Base-by-base conservation (phyloP, 2,888 invertebrate species). In the Latrodectus hesperus region DNA sequence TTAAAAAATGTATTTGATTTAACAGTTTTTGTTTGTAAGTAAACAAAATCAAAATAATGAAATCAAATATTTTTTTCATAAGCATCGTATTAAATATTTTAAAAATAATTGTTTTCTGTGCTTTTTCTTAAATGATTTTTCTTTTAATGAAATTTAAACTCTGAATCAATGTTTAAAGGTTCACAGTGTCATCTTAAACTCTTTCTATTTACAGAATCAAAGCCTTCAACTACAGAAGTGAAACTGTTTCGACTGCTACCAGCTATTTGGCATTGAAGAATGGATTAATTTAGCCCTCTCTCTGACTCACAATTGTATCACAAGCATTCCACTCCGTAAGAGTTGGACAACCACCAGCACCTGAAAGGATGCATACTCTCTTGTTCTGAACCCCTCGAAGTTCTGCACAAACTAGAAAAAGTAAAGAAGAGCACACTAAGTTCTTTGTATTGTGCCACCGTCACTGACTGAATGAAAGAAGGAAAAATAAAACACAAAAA, bases 281-380 rank as follows among this genome's bases (percentile, higher is more conserved):
- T 51, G 79, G 85, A 85, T 79, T 85, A 85, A 79, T 85, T 85
- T 85, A 74, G 79, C 68, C 16, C 77, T 60, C 64, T 22, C 51
- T 77, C 55, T 84, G 84, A 84, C 73, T 84, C 84, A 84, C 73
- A 55, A 73, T 65, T 73, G 77, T 77, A 78, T 67, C 84, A 84
- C 65, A 38, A 67, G 70, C 67, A 85, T 85, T 78, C 79, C 73
- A 70, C 14, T 51, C 38, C 79, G 64, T 79, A 85, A 85, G 85
- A 85, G 51, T 85, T 85, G 85, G 85, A 85, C 60, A 17, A 26
- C 60, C 49, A 80, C 85, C 85, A 85, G 67, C 79, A 85, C 79
- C 79, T 79, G 84, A 74, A 38, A 4, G 55, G n/a, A 75, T 60
- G 70, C 77, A 22, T 22, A 22, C 22, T 22, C 22, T 53, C 52